Evolutionary conservation across 2,797 vertebrate species (phyloP), one percentile per base, ranked within the genome.

Genomic region (Anas georgica): DNA sequence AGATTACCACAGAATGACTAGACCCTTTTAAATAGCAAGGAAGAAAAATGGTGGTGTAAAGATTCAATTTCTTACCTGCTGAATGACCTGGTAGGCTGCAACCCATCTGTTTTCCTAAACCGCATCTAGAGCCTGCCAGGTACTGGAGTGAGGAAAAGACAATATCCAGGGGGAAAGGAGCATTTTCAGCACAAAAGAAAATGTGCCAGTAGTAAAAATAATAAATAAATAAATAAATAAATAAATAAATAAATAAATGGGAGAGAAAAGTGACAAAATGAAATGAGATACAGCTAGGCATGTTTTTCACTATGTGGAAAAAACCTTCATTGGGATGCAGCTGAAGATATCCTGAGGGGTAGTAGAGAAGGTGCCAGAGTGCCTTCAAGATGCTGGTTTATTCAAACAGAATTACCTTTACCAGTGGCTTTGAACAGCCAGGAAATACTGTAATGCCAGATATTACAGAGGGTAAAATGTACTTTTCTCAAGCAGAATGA

Each of bases 41-140:
- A 91, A 89, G 31, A 86, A 88, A 94, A 95, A 83, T 16, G 33
- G 9, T 69, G 17, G 31, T 66, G 54, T 86, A 79, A 95, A 94
- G 20, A 75, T 91, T 90, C 22, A 41, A 76, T 94, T 91, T 94
- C 31, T 62, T 81, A 67, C 39, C 3, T 31, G 31, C 72, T 87
- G 64, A 85, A 88, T 60, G 72, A 91, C 48, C 82, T 1, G 2
- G 31, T 81, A 83, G 72, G 52, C 52, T 90, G 75, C 59, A 95
- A 63, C 55, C 59, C 83, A 78, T 90, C 77, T 94, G 43, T 90
- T 92, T 88, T 90, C 64, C 68, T 90, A 68, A 94, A 62, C 74
- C 83, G 39, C 13, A 1, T 66, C 29, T 72, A 70, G 75, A 91
- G 48, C 33, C 25, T 94, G 83, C 25, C 82, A 92, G 70, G 54